A percentile compares a stretch with the other conserved stretches of the same genome.
Evolutionary conservation across 1,140 invertebrate species (phyloP).

Genomic region (Dendroctonus valens): DNA sequence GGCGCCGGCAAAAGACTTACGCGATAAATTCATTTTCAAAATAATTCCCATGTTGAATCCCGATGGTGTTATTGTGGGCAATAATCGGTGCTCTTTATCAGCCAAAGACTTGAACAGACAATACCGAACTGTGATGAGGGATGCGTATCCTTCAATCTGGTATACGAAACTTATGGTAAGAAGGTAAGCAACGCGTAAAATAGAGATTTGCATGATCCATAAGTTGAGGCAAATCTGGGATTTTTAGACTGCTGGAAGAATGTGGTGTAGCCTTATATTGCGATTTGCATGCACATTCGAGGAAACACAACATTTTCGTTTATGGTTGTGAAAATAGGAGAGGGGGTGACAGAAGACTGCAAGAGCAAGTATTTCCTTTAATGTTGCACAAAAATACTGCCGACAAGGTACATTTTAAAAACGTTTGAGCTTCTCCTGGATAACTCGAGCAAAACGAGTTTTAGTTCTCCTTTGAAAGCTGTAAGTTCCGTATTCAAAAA

Average conservation of each 20-base stretch:
- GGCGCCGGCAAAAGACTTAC: constrained; percentile 73
- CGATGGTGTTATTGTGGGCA: constrained; percentile 94
- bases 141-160: constrained; percentile 91
- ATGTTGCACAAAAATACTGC: constrained; percentile 91
- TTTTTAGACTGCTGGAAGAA: constrained; percentile 77
- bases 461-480: constrained; percentile 90
- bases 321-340: constrained; percentile 92
- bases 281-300: constrained; percentile 93
- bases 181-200: constrained; percentile 55
- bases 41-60: constrained; percentile 95
- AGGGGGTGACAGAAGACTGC: constrained; percentile 70
- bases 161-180: constrained; percentile 87
- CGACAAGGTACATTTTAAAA: constrained; percentile 68
- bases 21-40: constrained; percentile 94
- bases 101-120: constrained; percentile 87
- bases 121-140: constrained; percentile 83
- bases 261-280: constrained; percentile 91
- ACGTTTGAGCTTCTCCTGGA: constrained; percentile 34
- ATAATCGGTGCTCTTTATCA: constrained; percentile 83
- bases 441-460: no score
- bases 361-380: constrained; percentile 87
- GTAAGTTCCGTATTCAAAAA: constrained; percentile 89
- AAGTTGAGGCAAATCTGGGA: background rate
- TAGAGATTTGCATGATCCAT: no score
- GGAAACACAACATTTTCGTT: constrained; percentile 92